Evolutionary conservation across 2,113 vertebrate species (phyloP).

Genomic region (Passerina amoena): DNA sequence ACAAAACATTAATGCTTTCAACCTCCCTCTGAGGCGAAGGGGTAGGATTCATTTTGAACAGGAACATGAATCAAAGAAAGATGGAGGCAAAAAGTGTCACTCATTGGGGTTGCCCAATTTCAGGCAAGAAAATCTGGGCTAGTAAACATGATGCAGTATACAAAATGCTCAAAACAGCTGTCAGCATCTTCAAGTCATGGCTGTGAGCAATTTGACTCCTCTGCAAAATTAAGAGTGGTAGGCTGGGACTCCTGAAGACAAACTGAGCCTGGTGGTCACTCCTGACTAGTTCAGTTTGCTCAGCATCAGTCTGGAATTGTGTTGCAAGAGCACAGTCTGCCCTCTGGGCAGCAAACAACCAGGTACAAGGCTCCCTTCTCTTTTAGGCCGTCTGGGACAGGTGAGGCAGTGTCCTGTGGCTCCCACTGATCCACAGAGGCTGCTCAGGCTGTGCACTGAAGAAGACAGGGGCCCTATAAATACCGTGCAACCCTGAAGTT

Average conservation of each 20-base stretch:
- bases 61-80: not conserved
- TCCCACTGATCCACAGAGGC: not conserved
- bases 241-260: not conserved
- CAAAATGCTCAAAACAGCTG: not conserved
- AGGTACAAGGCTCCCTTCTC: not conserved
- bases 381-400: not conserved
- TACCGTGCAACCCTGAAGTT: not conserved
- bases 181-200: not conserved
- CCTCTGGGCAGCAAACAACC: not conserved
- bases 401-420: not conserved
- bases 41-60: not conserved
- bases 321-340: not conserved
- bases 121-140: not conserved
- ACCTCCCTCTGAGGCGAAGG: not conserved
- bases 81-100: not conserved
- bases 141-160: not conserved
- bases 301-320: not conserved
- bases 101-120: not conserved
- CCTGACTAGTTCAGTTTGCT: not conserved
- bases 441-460: not conserved
- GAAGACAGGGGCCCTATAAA: not conserved
- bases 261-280: not conserved
- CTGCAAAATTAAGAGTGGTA: not conserved
- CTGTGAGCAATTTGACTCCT: not conserved
- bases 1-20: slow-evolving; percentile 2